Evolutionary conservation across 2,797 vertebrate species (phyloP), one percentile per base, ranked within the genome.

Genomic region (Arrhamphus sclerolepis): DNA sequence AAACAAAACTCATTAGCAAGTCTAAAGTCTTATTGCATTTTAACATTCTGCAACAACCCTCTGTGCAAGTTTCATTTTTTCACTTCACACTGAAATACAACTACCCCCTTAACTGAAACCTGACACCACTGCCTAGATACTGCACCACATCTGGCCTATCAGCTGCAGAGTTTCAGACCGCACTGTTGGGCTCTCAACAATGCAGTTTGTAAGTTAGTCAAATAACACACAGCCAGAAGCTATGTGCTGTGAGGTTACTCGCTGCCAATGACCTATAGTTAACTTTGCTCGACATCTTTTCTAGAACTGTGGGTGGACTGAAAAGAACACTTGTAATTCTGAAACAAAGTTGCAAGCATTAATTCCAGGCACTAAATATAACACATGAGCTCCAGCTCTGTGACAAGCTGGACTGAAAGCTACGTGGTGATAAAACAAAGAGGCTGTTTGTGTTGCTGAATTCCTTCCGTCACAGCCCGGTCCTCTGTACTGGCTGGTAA

Each of bases 181-280:
- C 77, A 64, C 22, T 57, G 61, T 73, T 19, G 65, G 42, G 50
- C 82, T 74, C 73, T 70, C 76, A 89, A 91, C 89, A 93, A 92
- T 91, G 90, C 8, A 72, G 86, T 82, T 81, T 78, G 82, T 82
- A 66, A 89, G 84, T 80, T 80, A 84, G 86, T 89, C 80, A 86
- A 84, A 89, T 84, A 80, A 79, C 85, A 85, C 42, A 76, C 62
- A 59, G 86, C 77, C 62, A 58, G 74, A 31, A 81, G 90, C 88
- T 42, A 69, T 65, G 77, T 52, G 69, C 71, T 40, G n/a, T 4
- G 57, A 65, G 92, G 92, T 94, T 92, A 93, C 91, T 91, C 11
- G 2, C 71, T 46, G 92, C 91, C 93, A 93, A 67, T 75, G 90
- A 87, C 90, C 93, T 83, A 24, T 29, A 87, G 86, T 94, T 89